Percentiles rank a stretch among this genome's conserved stretches.
Conservation (phyloP, 1,140 invertebrate genomes). For the Rhagoletis zephyria region DNA sequence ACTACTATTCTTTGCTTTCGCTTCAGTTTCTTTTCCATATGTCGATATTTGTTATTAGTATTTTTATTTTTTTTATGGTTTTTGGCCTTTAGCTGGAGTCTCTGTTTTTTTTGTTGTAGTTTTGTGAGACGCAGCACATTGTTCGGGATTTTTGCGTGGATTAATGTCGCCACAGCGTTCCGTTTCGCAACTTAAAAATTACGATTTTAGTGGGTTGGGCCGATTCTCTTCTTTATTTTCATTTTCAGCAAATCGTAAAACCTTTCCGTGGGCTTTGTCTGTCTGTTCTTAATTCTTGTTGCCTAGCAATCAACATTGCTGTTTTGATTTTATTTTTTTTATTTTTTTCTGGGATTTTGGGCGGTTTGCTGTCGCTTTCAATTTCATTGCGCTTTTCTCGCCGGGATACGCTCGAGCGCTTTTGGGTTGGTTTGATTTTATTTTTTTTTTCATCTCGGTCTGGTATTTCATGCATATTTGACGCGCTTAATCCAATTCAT, state of each 20-base stretch:
- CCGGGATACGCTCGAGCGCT: conserved; percentile 36
- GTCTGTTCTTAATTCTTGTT: background rate
- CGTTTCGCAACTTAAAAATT: background rate
- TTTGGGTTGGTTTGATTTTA: background rate
- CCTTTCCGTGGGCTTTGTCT: background rate
- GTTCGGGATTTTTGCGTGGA: conserved; percentile 43
- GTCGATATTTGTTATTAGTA: background rate
- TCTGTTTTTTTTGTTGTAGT: background rate
- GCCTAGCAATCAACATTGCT: background rate
- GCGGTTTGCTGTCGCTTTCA: conserved; percentile 38
- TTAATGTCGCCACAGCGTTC: background rate
- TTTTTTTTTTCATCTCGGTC: background rate
- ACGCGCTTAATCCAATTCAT: conserved; percentile 52
- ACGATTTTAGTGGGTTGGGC: conserved; percentile 39
- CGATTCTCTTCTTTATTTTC: conserved; percentile 27
- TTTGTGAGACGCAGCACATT: background rate
- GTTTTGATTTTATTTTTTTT: conserved; percentile 12
- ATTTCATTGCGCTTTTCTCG: conserved; percentile 31
- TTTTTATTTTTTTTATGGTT: background rate
- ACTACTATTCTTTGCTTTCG: background rate
- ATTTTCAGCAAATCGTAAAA: background rate
- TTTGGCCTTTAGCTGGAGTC: background rate
- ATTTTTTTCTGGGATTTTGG: background rate
- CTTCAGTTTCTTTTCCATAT: background rate
- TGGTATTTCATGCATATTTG: conserved; percentile 44